A percentile compares a stretch with the other conserved stretches of the same genome.
These are phyloP conservation scores for Nesidiocoris tenuis DNA, from an alignment of 2,888 invertebrate genomes.

Conservation along the genomic window DNA sequence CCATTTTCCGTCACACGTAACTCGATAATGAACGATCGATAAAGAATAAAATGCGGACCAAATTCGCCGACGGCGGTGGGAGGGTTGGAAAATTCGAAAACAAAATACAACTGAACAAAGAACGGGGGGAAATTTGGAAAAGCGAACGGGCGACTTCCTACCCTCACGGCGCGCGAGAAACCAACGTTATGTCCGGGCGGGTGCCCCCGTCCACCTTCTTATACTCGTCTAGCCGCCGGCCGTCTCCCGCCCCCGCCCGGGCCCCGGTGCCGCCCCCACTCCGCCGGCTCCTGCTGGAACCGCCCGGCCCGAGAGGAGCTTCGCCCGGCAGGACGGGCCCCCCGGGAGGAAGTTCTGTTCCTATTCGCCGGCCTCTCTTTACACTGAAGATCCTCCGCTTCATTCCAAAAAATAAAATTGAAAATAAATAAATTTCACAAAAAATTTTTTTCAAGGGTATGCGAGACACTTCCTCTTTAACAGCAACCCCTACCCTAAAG, in stretches of 20 bases:
- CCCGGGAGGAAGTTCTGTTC: neutral
- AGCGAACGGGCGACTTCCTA: neutral
- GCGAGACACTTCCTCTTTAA: too few species aligned
- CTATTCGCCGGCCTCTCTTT: too few species aligned
- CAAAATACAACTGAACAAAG: neutral
- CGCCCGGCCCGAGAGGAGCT: neutral
- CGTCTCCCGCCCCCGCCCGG: conserved; percentile 38
- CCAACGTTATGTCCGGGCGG: conserved; percentile 36
- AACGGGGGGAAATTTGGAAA: conserved; percentile 12
- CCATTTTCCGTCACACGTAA: conserved; percentile 60
- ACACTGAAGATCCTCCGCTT: too few species aligned
- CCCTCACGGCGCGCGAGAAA: conserved; percentile 32
- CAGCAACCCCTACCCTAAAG: too few species aligned
- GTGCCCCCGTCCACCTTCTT: conserved; percentile 18
- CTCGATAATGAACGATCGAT: neutral
- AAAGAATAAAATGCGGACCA: conserved; percentile 16
- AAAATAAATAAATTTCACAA: too few species aligned
- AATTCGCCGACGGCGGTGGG: neutral
- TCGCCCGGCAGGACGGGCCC: neutral
- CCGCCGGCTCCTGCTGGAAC: conserved; percentile 10
- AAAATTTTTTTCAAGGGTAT: too few species aligned
- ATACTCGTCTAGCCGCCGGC: conserved; percentile 8
- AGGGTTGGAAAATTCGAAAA: conserved; percentile 3
- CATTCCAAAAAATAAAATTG: too few species aligned
- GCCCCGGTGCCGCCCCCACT: conserved; percentile 19